Percentiles rank a stretch among this genome's conserved stretches.
Conservation (phyloP, 2,888 invertebrate genomes). For the Rhogogaster chlorosoma region DNA sequence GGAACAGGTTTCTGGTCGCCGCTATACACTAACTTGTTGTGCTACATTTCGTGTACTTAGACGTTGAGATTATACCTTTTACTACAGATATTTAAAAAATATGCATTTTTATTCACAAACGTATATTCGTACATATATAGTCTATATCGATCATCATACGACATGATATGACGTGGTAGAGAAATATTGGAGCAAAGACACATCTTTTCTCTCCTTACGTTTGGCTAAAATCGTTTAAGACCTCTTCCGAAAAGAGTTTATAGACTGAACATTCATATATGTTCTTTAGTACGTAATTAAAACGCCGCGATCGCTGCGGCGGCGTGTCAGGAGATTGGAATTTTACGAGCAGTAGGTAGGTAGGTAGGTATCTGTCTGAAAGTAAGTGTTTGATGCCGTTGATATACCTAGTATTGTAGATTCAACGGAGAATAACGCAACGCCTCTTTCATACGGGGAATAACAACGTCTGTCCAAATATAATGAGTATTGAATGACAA, state of each 20-base stretch:
- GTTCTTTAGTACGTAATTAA: not conserved
- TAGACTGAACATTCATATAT: not conserved
- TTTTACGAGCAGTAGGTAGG: not conserved
- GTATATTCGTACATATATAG: not conserved
- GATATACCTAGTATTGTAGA: not conserved
- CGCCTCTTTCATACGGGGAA: not conserved
- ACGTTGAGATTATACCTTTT: not conserved
- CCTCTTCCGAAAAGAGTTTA: not conserved
- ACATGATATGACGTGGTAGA: not conserved
- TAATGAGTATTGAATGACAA: not conserved
- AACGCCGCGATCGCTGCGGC: not conserved
- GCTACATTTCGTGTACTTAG: not conserved
- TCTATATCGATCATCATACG: not conserved
- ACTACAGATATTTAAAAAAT: not conserved
- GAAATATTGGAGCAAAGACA: not conserved
- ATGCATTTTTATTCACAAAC: not conserved
- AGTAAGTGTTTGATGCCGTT: not conserved
- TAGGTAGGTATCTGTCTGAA: not conserved
- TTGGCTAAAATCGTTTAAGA: not conserved
- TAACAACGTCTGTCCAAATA: not conserved
- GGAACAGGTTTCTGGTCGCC: conserved; percentile 20
- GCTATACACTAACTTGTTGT: not conserved
- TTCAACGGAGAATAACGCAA: not conserved
- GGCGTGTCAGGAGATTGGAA: not conserved
- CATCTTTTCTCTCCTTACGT: not conserved